A percentile compares a stretch with the other conserved stretches of the same genome.
These are phyloP conservation scores for Scaptodrosophila latifasciaeformis DNA, from an alignment of 2,888 invertebrate species.

Conservation along the genomic window DNA sequence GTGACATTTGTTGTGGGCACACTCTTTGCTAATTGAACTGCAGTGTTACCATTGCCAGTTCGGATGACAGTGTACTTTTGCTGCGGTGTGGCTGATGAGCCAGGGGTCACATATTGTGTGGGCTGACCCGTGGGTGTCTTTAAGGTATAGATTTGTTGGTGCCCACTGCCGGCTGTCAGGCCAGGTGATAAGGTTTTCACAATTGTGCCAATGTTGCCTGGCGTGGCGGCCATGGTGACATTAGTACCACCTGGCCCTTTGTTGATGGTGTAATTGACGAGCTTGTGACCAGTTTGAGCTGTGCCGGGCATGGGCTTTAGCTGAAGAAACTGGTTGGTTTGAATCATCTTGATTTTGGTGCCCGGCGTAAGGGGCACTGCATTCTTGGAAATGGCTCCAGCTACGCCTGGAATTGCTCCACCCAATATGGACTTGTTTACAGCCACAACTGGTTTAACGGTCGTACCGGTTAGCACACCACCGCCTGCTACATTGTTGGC, in stretches of 20 bases:
- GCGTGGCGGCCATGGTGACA: conserved; percentile 13
- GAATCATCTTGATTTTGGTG: conserved; percentile 74
- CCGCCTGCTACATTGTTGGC: neutral
- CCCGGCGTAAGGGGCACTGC: conserved; percentile 43
- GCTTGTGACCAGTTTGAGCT: too few species aligned
- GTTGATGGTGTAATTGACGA: conserved; percentile 68
- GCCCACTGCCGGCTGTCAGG: conserved; percentile 24
- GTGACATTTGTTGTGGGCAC: conserved; percentile 18
- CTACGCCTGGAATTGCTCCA: too few species aligned
- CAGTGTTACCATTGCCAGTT: conserved; percentile 54
- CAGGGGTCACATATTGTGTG: conserved; percentile 62
- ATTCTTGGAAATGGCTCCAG: conserved; percentile 31
- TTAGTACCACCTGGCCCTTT: too few species aligned
- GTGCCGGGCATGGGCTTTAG: conserved; percentile 63
- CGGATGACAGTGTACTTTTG: conserved; percentile 73
- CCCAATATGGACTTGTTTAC: conserved; percentile 29
- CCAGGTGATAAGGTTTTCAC: conserved; percentile 55
- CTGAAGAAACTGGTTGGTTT: conserved; percentile 73
- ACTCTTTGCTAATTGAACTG: conserved; percentile 57
- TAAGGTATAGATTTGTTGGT: conserved; percentile 71
- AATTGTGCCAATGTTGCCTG: conserved; percentile 59
- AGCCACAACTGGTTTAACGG: conserved; percentile 6
- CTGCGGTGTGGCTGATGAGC: conserved; percentile 42
- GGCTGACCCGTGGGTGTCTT: conserved; percentile 66
- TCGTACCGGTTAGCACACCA: neutral